Evolutionary conservation across 2,888 invertebrate species (phyloP).

Genomic region (Acronicta aceris): DNA sequence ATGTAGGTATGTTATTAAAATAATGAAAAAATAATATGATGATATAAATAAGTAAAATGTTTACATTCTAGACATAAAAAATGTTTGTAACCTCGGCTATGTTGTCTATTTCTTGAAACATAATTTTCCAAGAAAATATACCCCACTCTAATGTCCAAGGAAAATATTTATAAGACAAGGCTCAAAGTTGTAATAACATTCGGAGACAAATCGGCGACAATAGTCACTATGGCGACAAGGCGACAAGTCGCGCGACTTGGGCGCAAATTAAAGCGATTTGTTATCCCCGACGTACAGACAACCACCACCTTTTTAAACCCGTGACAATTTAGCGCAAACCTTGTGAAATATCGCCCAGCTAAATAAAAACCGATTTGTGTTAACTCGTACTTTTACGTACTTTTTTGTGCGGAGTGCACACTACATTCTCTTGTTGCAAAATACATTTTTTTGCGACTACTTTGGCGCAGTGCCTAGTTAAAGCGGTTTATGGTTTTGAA

Average conservation of each 20-base stretch:
- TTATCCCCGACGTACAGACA: constrained; percentile 65
- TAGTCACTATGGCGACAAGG: constrained; percentile 55
- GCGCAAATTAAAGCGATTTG: constrained; percentile 77
- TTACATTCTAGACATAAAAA: too few relatives aligned
- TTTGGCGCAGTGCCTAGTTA: constrained; percentile 65
- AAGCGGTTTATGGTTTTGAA: constrained; percentile 49
- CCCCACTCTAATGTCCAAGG: constrained; percentile 25
- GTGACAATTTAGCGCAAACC: constrained; percentile 63
- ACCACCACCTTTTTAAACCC: constrained; percentile 64
- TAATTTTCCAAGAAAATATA: constrained; percentile 5
- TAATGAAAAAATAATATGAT: too few relatives aligned
- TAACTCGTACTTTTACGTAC: constrained; percentile 61
- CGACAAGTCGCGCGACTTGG: constrained; percentile 63
- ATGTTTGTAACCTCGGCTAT: neutral
- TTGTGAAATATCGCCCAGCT: constrained; percentile 65
- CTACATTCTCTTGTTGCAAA: constrained; percentile 57
- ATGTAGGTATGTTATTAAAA: too few relatives aligned
- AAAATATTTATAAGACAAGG: constrained; percentile 36
- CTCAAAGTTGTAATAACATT: constrained; percentile 43
- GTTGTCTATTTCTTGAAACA: neutral
- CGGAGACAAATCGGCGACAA: constrained; percentile 52
- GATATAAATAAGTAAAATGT: too few relatives aligned
- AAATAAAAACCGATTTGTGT: constrained; percentile 67
- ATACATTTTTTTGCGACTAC: constrained; percentile 60
- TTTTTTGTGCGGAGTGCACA: constrained; percentile 52